Evolutionary conservation across 2,888 invertebrate species (phyloP).

Genomic region (Zaprionus lineosus): DNA sequence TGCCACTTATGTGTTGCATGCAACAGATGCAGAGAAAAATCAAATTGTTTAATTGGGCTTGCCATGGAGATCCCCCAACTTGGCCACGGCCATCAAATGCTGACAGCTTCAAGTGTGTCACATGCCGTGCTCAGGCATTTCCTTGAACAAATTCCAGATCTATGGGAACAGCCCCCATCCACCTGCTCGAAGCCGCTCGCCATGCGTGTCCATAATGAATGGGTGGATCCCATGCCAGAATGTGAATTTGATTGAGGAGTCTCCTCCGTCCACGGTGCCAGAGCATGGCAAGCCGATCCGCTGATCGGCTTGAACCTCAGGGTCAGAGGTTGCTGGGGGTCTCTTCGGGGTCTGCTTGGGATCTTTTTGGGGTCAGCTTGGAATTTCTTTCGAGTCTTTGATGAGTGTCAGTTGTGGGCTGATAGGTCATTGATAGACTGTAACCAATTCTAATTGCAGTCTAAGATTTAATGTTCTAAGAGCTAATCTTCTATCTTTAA

Average conservation of each 20-base stretch:
- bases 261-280: too few relatives aligned
- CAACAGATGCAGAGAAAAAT: conserved; percentile 43
- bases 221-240: conserved; percentile 29
- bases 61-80: not conserved
- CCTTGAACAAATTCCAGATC: conserved; percentile 50
- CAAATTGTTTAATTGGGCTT: conserved; percentile 75
- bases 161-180: not conserved
- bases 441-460: conserved; percentile 22
- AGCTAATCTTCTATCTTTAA: too few relatives aligned
- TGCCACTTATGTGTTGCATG: too few relatives aligned
- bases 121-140: conserved; percentile 30
- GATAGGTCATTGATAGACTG: conserved; percentile 11
- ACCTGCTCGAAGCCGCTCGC: not conserved
- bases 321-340: conserved; percentile 40
- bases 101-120: conserved; percentile 71
- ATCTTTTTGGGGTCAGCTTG: too few relatives aligned
- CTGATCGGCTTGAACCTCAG: conserved; percentile 26
- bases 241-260: conserved; percentile 23
- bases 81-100: conserved; percentile 52
- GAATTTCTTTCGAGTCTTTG: too few relatives aligned
- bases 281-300: conserved; percentile 38
- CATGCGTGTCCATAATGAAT: conserved; percentile 48
- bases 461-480: too few relatives aligned
- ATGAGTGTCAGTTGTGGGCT: conserved; percentile 13
- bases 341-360: too few relatives aligned